These are phyloP conservation scores for Halocynthia aurantium DNA, from an alignment of 23 tunicate genomes.

Conservation along the genomic window DNA sequence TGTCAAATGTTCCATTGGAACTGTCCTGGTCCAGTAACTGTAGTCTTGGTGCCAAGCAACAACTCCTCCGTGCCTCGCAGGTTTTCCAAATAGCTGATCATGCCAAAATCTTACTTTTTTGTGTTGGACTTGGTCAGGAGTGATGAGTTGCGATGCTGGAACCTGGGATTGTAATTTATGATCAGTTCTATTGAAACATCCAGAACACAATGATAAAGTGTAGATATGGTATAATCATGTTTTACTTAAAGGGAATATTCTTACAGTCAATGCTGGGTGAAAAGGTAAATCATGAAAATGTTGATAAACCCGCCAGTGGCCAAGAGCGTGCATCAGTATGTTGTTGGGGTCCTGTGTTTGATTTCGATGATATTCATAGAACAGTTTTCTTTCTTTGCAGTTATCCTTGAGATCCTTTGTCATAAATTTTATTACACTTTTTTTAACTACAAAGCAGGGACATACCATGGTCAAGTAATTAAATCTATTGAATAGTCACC, in stretches of 20 bases:
- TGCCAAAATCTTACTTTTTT: conserved; percentile 65
- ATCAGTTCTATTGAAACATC: background rate
- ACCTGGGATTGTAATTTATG: conserved; percentile 28
- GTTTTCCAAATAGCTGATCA: conserved; percentile 83
- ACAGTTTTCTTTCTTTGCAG: conserved; percentile 30
- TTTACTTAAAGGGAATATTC: background rate
- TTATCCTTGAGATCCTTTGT: conserved; percentile 6
- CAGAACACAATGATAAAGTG: background rate
- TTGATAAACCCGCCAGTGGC: conserved; percentile 72
- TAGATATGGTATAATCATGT: background rate
- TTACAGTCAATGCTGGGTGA: conserved; percentile 56
- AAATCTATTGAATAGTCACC: conserved; percentile 25
- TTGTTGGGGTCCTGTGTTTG: conserved; percentile 66
- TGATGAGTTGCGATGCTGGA: conserved; percentile 55
- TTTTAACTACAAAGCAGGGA: background rate
- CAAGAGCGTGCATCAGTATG: conserved; percentile 71
- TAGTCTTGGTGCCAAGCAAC: conserved; percentile 93
- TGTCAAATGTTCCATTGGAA: conserved; percentile 74
- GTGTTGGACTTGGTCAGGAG: background rate
- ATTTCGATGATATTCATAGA: conserved; percentile 71
- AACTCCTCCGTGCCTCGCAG: conserved; percentile 76
- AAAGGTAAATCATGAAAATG: conserved; percentile 64
- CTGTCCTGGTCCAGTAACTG: conserved; percentile 84
- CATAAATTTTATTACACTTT: background rate
- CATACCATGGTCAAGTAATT: background rate